Evolutionary conservation across 2,113 vertebrate genomes (phyloP), one percentile per base, ranked within the genome.

Genomic region (Benitochromis conjunctus): DNA sequence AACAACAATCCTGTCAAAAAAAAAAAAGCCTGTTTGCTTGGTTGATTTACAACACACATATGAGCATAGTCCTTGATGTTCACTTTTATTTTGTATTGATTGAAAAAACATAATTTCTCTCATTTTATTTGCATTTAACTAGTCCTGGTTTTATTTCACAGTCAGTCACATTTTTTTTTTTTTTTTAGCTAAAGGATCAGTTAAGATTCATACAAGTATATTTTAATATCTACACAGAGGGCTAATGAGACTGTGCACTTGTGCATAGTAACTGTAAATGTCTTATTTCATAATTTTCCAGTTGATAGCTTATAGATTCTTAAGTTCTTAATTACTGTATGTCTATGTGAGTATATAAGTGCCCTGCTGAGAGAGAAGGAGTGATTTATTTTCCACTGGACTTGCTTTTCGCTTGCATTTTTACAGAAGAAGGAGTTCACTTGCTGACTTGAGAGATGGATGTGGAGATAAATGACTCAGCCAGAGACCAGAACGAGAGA

Each of bases 401-500:
- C 34, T 43, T 26, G 9, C 34, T 41, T 41, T 38, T 46, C 5
- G 5, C 79, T 34, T 85, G 12, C n/a, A n/a, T 24, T 58, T 79
- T 87, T 60, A 57, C 24, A 36, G 79, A 56, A 71, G 36, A 79
- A 19, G 21, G 36, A 66, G 34, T 62, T 81, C 5, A 60, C 82
- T 79, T 86, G 57, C 76, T 74, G 80, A 85, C 38, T 57, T 2
- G 7, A 38, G 16, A 79, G 81, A 92, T 87, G 60, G 26, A 80
- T 43, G 29, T 55, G 38, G 26, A 86, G 84, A 93, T 92, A 88
- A 85, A 71, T 14, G 21, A 11, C 74, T 21, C n/a, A 29, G 60
- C 10, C 26, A 6, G 34, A 43, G 24, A 74, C 24, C 53, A 58
- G 43, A 83, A 55, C 2, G 3, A 66, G 46, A 53, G 69, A 78